A percentile compares a stretch with the other conserved stretches of the same genome.
Conservation (phyloP, 2,797 vertebrate species). For the Bryconaethiops microstoma region DNA sequence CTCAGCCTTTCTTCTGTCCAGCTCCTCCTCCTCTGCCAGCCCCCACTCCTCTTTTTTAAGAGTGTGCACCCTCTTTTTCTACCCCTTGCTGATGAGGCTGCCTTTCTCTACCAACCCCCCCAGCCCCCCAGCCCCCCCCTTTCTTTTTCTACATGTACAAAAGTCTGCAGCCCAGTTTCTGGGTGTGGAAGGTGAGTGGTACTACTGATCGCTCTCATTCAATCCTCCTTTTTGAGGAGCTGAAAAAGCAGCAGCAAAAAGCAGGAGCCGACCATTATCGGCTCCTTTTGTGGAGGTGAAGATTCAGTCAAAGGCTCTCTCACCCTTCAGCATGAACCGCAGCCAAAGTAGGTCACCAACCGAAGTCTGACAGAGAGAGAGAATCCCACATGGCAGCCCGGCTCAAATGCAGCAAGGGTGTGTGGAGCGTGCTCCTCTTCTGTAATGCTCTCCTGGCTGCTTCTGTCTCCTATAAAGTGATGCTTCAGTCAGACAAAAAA, state of each 20-base stretch:
- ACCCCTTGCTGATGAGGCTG: slow-evolving; percentile 10
- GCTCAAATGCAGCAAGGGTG: neutral
- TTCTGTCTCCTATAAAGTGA: neutral
- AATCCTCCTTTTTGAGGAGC: slow-evolving; percentile 24
- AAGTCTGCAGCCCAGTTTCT: slow-evolving; percentile 33
- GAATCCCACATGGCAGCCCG: slow-evolving; percentile 35
- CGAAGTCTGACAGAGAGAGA: slow-evolving; percentile 30
- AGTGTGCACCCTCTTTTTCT: neutral
- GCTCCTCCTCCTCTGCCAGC: slow-evolving; percentile 56
- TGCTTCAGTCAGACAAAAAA: neutral
- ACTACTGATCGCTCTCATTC: slow-evolving; percentile 37
- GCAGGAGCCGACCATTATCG: slow-evolving; percentile 38
- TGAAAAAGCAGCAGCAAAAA: slow-evolving; percentile 32
- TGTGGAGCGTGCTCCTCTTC: slow-evolving; percentile 12
- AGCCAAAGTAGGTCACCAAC: slow-evolving; percentile 53
- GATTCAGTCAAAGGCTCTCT: slow-evolving; percentile 41
- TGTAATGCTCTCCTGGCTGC: neutral
- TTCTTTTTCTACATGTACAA: slow-evolving; percentile 16
- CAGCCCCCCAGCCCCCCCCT: no score
- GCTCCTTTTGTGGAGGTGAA: slow-evolving; percentile 52
- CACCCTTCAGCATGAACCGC: slow-evolving; percentile 37
- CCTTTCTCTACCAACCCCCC: neutral
- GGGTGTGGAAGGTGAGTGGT: slow-evolving; percentile 36
- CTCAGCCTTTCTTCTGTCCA: slow-evolving; percentile 17
- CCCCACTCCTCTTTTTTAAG: slow-evolving; percentile 43